Base-by-base conservation (phyloP, 2,888 invertebrate genomes). In the Syritta pipiens region DNA sequence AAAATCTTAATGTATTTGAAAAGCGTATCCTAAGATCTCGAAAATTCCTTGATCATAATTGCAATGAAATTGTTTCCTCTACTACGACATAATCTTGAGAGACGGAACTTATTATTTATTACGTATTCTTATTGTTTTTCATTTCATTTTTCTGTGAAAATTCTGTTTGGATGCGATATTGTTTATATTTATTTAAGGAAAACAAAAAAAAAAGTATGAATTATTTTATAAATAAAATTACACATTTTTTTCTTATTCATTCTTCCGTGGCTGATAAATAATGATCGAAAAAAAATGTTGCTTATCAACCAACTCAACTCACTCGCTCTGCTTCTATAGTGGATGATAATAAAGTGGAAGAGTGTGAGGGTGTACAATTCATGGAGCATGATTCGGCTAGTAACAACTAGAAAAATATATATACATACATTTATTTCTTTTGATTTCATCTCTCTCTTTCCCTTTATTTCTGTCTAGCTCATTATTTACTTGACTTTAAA, bases 341-440 rank as follows among this genome's bases (percentile, higher is more conserved):
- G 74, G 74, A 79, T 74, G 68, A 55, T 48, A 65, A 67, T 60
- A 79, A 79, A 51, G 68, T 79, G 67, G 79, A 74, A 62, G 79
- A 79, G 44, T 68, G 67, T 74, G 79, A 79, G 74, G 74, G 79
- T 68, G 44, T 79, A 57, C 79, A 79, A 57, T 79, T 74, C 74
- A 79, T 79, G 79, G 79, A 79, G 44, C 79, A 79, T 74, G 79
- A 79, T 74, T 72, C 79, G 37, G 62, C 79, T 79, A 79, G 79
- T 68, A 79, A 72, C 72, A 72, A 72, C 60, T 77, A 77, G 72
- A 67, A 2, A 17, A 19, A 35, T 51, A 26, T 26, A 53, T 17
- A 28, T 46, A 35, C 22, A 35, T 19, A 10, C 19, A 17, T 32
- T 32, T 30, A 3, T 40, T 12, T n/a, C n/a, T n/a, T n/a, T n/a